Conservation (phyloP, 2,797 vertebrate genomes). For the Hypotaenidia philippensis region DNA sequence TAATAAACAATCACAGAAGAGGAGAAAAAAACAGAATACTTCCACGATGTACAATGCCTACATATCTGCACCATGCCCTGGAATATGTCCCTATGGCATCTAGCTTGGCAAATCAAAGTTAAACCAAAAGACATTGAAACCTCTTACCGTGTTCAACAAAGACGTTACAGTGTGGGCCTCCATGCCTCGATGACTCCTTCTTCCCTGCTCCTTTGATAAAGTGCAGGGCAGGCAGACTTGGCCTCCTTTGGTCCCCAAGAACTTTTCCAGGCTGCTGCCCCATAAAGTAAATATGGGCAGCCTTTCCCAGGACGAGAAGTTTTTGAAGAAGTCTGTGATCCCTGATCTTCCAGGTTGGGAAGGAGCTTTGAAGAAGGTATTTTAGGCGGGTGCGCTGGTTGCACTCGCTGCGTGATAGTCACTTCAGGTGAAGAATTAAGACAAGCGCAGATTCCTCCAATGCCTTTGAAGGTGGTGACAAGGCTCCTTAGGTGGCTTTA, state of each 20-base stretch:
- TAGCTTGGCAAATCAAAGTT: not conserved
- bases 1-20: not conserved
- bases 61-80: not conserved
- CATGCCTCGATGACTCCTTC: slow-evolving; percentile 92
- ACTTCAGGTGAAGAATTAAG: slow-evolving; percentile 31
- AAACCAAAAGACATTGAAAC: not conserved
- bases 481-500: not conserved
- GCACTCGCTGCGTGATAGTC: not conserved
- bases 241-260: slow-evolving; percentile 97
- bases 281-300: slow-evolving; percentile 91
- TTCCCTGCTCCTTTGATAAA: slow-evolving; percentile 93
- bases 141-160: slow-evolving; percentile 95
- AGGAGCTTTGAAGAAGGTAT: not conserved
- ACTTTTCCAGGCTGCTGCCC: slow-evolving; percentile 99
- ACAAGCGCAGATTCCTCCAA: not conserved
- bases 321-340: slow-evolving; percentile 1
- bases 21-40: not conserved
- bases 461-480: not conserved
- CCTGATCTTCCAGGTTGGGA: slow-evolving; percentile 45
- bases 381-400: not conserved
- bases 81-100: not conserved
- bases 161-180: slow-evolving; percentile 90
- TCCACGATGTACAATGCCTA: not conserved
- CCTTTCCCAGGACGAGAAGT: slow-evolving; percentile 81
- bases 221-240: slow-evolving; percentile 93